Conservation (phyloP, 2,888 invertebrate genomes). For the Phania funesta region DNA sequence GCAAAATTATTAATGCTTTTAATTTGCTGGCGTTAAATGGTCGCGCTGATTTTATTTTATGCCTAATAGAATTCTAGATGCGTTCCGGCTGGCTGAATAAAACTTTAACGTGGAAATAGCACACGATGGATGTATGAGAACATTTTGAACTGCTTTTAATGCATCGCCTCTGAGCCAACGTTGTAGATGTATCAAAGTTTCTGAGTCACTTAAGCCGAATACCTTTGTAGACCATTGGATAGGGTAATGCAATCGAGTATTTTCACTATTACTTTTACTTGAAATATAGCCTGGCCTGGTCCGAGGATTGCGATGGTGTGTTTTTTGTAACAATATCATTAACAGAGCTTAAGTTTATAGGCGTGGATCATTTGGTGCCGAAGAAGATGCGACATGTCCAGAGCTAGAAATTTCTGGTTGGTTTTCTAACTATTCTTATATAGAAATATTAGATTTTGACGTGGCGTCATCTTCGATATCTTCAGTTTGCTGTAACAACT, state of each 20-base stretch:
- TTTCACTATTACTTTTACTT: not conserved
- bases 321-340: not conserved
- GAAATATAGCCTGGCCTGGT: not conserved
- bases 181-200: conserved; percentile 54
- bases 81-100: conserved; percentile 13
- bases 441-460: not conserved
- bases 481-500: not conserved
- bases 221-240: conserved; percentile 47
- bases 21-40: conserved; percentile 29
- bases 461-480: not conserved
- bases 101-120: conserved; percentile 35
- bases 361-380: not conserved
- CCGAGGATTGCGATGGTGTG: not conserved
- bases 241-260: not conserved
- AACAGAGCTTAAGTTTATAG: not conserved
- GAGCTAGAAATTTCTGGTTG: not conserved
- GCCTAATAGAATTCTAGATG: conserved; percentile 16
- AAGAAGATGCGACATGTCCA: not conserved
- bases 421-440: not conserved
- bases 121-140: conserved; percentile 48
- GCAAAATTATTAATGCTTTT: conserved; percentile 38
- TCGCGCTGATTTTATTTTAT: conserved; percentile 30
- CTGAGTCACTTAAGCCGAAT: conserved; percentile 49
- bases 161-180: conserved; percentile 29
- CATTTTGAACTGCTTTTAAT: conserved; percentile 31